Base-by-base conservation (phyloP, 1,140 invertebrate genomes). In the Scaptomyza hsui region DNA sequence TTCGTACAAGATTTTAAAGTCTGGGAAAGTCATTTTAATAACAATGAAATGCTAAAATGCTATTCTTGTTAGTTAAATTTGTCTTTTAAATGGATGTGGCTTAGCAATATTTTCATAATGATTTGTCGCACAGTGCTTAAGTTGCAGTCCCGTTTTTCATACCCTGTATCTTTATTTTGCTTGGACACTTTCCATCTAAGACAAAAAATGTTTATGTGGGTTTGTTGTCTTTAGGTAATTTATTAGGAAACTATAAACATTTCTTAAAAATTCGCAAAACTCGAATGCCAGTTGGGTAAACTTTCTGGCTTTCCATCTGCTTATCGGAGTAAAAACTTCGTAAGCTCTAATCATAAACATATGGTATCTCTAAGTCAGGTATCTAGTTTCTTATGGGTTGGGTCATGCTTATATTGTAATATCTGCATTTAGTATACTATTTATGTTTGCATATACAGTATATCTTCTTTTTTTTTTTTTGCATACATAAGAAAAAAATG, bases 121-220 rank as follows among this genome's bases (percentile, higher is more conserved):
- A 24, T 44, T 65, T 29, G 47, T 18, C 56, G 51, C 21, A 16
- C 26, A 63, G 70, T 72, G 57, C 62, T 49, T 41, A 48, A 56
- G 19, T 65, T 55, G 53, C 64, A 72, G 51, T 72, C 32, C 15
- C 12, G 52, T 19, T 47, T 18, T 18, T 29, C 4, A 29, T 48
- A 48, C 47, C 47, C 47, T 48, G 42, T 44, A 19, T n/a, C n/a
- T n/a, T n/a, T n/a, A n/a, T n/a, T n/a, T n/a, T n/a, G n/a, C n/a
- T n/a, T n/a, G n/a, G n/a, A n/a, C n/a, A n/a, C n/a, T n/a, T n/a
- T n/a, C n/a, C n/a, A n/a, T n/a, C n/a, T n/a, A n/a, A n/a, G n/a
- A n/a, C n/a, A n/a, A n/a, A n/a, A n/a, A n/a, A n/a, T n/a, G n/a
- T n/a, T n/a, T n/a, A n/a, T n/a, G n/a, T n/a, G n/a, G n/a, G n/a